These are phyloP conservation scores for Euwallacea similis DNA, from an alignment of 1,140 invertebrate species.

Conservation along the genomic window DNA sequence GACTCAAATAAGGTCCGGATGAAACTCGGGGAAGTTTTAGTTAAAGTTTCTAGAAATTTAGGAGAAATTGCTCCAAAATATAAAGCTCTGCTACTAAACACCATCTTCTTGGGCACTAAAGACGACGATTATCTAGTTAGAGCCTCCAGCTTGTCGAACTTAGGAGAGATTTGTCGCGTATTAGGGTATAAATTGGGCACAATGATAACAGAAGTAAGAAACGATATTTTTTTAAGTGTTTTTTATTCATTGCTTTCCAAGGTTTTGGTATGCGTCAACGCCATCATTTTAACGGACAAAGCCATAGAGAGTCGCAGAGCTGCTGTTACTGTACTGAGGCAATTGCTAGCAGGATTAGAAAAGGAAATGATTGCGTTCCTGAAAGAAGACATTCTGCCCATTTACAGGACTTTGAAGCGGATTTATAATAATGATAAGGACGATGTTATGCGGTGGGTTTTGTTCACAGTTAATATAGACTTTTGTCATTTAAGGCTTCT, in stretches of 20 bases:
- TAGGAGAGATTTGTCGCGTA: constrained; percentile 80
- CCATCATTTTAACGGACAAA: constrained; percentile 69
- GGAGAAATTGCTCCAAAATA: constrained; percentile 75
- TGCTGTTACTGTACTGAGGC: constrained; percentile 73
- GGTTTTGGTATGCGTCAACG: constrained; percentile 70
- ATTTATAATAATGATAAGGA: constrained; percentile 68
- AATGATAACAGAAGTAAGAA: constrained; percentile 70
- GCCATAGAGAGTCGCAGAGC: constrained; percentile 73
- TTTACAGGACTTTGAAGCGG: constrained; percentile 71
- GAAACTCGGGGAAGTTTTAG: constrained; percentile 82
- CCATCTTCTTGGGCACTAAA: constrained; percentile 68
- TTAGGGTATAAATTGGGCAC: constrained; percentile 73
- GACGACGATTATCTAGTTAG: constrained; percentile 75
- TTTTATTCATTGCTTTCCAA: constrained; percentile 48
- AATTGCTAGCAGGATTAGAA: constrained; percentile 73
- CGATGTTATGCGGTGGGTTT: constrained; percentile 59
- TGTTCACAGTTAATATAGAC: not conserved
- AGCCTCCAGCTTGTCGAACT: constrained; percentile 80
- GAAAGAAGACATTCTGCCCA: constrained; percentile 64
- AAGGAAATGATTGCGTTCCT: constrained; percentile 67
- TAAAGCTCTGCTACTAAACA: constrained; percentile 71
- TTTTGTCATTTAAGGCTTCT: constrained; percentile 6
- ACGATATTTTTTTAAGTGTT: constrained; percentile 8
- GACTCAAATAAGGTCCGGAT: constrained; percentile 65
- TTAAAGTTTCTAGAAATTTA: constrained; percentile 70